Evolutionary conservation across 2,888 invertebrate species (phyloP), one percentile per base, ranked within the genome.

Genomic region (Sacculina carcini): DNA sequence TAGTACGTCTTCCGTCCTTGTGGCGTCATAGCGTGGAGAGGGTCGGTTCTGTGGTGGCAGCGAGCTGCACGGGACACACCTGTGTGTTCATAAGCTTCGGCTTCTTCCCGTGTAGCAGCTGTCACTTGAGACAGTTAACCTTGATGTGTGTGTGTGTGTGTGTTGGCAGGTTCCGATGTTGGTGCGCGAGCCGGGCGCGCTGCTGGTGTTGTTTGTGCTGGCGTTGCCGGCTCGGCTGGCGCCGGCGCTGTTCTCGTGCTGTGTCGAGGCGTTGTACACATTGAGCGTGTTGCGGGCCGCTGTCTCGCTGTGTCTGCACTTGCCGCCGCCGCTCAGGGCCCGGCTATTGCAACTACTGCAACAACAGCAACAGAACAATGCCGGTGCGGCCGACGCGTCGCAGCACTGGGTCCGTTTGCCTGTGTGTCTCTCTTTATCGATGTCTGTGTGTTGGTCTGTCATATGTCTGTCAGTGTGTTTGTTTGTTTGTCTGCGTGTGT

Each of bases 191-290:
- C 84, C 86, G 5, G 73, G 76, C 51, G 80, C 89, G 55, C 70
- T 90, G 58, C 72, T 94, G 40, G 71, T 89, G 61, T 89, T 90
- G 65, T 76, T 89, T 60, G 72, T 90, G 58, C 71, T 92, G 58
- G 70, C 86, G 55, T 74, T 89, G 56, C 89, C 90, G 21, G 68
- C 80, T 55, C 78, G 82, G 62, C 73, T 90, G 52, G 85, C 87
- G 64, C 2, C 71, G 87, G 89, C 79, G 50, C 86, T 86, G 64
- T 89, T 83, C 68, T 80, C 80, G 1, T 79, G 80, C 62, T 76
- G 89, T 60, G 82, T 89, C 2, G 79, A 81, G 64, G 77, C 81
- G 57, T 72, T 89, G 57, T 92, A 84, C 71, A 84, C 89, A 65
- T 72, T 90, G 56, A 71, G 80, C 54, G 87, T 84, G 69, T 79